Conservation (phyloP, 2,888 invertebrate genomes). For the Chironomus tentans region DNA sequence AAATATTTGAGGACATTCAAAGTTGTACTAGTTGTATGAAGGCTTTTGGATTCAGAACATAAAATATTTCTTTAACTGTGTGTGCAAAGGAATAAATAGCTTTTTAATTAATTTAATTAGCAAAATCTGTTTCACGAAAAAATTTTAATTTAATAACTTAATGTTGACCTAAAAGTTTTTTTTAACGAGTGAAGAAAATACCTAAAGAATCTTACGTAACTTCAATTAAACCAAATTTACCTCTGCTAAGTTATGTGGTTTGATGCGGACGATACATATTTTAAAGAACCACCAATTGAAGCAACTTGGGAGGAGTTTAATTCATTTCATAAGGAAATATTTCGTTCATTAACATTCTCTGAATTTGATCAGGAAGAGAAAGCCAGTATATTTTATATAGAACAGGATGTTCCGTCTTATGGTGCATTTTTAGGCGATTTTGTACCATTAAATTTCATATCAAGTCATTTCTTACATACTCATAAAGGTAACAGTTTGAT, state of each 20-base stretch:
- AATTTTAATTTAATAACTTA: no score
- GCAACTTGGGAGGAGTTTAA: constrained; percentile 46
- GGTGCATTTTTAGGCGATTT: constrained; percentile 40
- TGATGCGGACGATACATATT: constrained; percentile 33
- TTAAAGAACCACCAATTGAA: constrained; percentile 39
- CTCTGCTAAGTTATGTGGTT: constrained; percentile 37
- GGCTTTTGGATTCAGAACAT: no score
- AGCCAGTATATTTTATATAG: constrained; percentile 38
- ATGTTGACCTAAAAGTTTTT: no score
- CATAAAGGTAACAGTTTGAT: constrained; percentile 41
- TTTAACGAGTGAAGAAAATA: neutral
- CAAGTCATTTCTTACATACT: constrained; percentile 41
- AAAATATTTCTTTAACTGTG: neutral
- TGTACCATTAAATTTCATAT: constrained; percentile 41
- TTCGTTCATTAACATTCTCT: constrained; percentile 42
- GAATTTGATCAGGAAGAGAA: constrained; percentile 43
- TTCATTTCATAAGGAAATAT: constrained; percentile 40
- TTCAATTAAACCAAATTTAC: neutral
- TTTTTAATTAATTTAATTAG: neutral
- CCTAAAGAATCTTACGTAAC: neutral
- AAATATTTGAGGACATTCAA: neutral
- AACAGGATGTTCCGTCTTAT: constrained; percentile 38
- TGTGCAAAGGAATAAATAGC: neutral
- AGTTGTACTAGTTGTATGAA: no score
- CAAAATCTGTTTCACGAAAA: no score